These are phyloP conservation scores for Zalophus californianus DNA, from an alignment of 2,797 vertebrate genomes.

Conservation along the genomic window DNA sequence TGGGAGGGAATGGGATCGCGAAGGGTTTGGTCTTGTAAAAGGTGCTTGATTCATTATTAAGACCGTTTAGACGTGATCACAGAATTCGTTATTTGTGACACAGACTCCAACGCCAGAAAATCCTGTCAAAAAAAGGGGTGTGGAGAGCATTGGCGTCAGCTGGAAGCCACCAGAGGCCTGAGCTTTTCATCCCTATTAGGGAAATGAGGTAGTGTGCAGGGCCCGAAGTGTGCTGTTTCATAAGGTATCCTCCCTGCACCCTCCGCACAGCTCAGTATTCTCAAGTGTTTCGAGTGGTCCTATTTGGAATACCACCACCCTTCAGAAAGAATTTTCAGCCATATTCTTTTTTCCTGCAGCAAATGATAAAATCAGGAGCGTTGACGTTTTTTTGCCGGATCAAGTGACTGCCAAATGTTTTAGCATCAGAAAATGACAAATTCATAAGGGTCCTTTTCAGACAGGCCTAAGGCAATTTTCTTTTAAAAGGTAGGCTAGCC, in stretches of 20 bases:
- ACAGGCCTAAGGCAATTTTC: not conserved
- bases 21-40: not conserved
- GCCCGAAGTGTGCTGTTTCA: conserved; percentile 45
- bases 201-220: conserved; percentile 76
- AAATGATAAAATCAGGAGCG: conserved; percentile 20
- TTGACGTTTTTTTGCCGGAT: not conserved
- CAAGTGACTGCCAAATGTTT: conserved; percentile 43
- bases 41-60: not conserved
- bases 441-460: not conserved
- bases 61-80: not conserved
- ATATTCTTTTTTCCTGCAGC: conserved; percentile 21
- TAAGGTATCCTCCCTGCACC: not conserved
- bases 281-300: conserved; percentile 9
- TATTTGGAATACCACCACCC: not conserved
- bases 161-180: conserved; percentile 82
- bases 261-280: not conserved
- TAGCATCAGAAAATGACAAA: conserved; percentile 10
- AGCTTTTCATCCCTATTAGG: conserved; percentile 87
- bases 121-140: conserved; percentile 78
- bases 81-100: conserved; percentile 15
- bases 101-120: not conserved
- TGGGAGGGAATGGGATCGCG: not conserved
- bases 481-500: not conserved
- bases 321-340: conserved; percentile 42
- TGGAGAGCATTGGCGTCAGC: conserved; percentile 83